These are phyloP conservation scores for Xestia sexstrigata DNA, from an alignment of 2,888 invertebrate genomes.

Conservation along the genomic window DNA sequence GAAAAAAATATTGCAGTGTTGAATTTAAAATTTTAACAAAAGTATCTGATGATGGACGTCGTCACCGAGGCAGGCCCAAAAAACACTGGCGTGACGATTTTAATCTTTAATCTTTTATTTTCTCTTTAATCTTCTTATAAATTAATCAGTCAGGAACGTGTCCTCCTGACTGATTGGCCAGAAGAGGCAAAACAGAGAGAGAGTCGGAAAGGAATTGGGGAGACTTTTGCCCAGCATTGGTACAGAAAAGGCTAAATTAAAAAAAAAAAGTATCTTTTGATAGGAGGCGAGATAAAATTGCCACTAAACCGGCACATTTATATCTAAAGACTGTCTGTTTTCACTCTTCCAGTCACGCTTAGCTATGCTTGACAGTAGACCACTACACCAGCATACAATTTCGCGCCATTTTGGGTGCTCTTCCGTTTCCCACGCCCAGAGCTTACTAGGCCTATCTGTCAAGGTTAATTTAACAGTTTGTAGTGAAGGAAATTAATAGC, in stretches of 20 bases:
- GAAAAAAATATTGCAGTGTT: background rate
- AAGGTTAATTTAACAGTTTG: background rate
- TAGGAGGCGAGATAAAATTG: background rate
- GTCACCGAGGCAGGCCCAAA: too few relatives aligned
- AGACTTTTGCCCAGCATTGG: background rate
- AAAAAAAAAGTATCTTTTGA: background rate
- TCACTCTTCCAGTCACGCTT: too few relatives aligned
- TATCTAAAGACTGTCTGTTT: background rate
- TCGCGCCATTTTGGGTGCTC: too few relatives aligned
- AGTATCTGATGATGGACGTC: background rate
- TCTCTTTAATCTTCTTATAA: too few relatives aligned
- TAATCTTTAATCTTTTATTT: too few relatives aligned
- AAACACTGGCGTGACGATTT: too few relatives aligned
- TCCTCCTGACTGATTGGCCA: too few relatives aligned
- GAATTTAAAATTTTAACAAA: background rate
- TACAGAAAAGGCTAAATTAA: too few relatives aligned
- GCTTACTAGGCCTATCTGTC: background rate
- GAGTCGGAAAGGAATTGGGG: too few relatives aligned
- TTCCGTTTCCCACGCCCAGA: background rate
- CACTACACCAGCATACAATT: background rate
- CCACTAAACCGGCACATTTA: background rate
- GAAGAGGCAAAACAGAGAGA: too few relatives aligned
- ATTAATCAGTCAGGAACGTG: too few relatives aligned
- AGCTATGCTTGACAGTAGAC: background rate
- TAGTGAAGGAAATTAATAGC: constrained; percentile 10